Evolutionary conservation across 2,888 invertebrate genomes (phyloP), one percentile per base, ranked within the genome.

Genomic region (Artemia sinica): DNA sequence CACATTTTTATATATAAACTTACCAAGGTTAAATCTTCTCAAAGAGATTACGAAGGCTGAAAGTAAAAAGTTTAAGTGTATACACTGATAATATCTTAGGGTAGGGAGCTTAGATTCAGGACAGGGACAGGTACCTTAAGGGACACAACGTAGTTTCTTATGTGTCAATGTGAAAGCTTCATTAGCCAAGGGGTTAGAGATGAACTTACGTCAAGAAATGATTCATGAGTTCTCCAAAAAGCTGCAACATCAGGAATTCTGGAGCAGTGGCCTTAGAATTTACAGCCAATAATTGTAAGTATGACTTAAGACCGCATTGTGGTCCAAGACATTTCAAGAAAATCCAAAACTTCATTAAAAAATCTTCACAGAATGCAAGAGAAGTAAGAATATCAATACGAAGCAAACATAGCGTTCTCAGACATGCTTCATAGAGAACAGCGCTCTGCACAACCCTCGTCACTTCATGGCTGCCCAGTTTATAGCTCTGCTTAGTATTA

Each of bases 151-250:
- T 41, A 2, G 2, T 41, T 41, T 41, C 41, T 41, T 41, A 41
- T 41, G 41, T 41, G 41, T 41, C 41, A 41, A 41, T 41, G 48
- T 41, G 41, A 41, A 41, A 41, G 50, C 5, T 50, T n/a, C 10
- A 8, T 58, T 58, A 13, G 49, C 14, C 52, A 18, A 50, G 6
- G 9, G 14, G 41, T 51, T 18, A 67, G 6, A 51, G 58, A 28
- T 28, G 50, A 66, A 67, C 89, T 85, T 80, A 95, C 92, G 94
- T 94, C 69, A 97, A 89, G 77, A 94, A 90, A 79, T 96, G 94
- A 14, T 91, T 89, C 84, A 95, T 92, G 75, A 93, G 90, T 76
- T 96, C 95, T 72, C 89, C 87, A 78, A 96, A 95, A 0, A 97
- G 80, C 77, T 91, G 89, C 65, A 97, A 81, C 83, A 96, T 89